phyloP scores from a whole-genome alignment of 1,140 invertebrate genomes.

The Aphaenogaster rudis region DNA sequence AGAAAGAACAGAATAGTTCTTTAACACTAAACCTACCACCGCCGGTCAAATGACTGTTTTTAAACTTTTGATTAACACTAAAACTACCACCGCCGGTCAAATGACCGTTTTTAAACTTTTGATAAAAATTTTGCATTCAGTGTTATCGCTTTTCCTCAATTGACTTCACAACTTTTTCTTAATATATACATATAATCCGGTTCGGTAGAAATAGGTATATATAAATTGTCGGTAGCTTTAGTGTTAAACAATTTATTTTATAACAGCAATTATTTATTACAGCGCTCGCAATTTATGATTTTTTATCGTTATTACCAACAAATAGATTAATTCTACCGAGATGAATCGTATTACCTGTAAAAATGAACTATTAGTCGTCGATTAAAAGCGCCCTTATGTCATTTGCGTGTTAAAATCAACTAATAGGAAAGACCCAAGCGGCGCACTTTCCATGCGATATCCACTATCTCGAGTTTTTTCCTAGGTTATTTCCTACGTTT shows the following conservation, averaged over 20 bases:
- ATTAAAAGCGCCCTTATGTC: neutral
- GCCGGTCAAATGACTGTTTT: no score
- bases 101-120: no score
- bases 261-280: neutral
- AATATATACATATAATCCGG: no score
- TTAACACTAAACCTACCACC: neutral
- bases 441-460: neutral
- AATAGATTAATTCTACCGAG: neutral
- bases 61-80: no score
- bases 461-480: conserved; percentile 13
- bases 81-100: no score
- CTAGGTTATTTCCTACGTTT: neutral
- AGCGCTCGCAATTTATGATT: neutral
- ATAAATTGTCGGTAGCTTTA: no score
- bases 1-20: neutral
- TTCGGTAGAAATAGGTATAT: no score
- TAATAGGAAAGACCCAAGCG: no score
- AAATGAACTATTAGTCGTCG: neutral
- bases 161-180: no score
- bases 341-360: neutral
- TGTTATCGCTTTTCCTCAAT: no score
- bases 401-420: neutral
- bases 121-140: no score
- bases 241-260: neutral
- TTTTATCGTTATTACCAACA: neutral